Conservation (phyloP, 2,888 invertebrate genomes). For the Macrosiphum euphorbiae region DNA sequence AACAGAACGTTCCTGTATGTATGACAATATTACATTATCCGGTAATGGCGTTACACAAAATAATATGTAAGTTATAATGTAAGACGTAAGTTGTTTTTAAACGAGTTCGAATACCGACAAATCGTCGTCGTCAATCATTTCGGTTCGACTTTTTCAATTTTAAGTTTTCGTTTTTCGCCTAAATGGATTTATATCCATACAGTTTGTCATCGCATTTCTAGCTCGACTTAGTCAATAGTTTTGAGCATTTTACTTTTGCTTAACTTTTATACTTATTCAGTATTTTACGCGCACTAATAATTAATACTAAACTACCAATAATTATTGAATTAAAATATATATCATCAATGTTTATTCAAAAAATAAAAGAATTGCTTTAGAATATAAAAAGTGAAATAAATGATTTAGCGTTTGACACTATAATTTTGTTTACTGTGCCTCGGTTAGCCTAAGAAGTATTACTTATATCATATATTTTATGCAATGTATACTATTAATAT, state of each 20-base stretch:
- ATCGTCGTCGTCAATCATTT: not conserved
- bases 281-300: not conserved
- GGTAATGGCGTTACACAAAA: not conserved
- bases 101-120: not conserved
- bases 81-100: not conserved
- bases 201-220: not conserved
- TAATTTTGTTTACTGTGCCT: not conserved
- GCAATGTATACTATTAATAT: too few relatives aligned
- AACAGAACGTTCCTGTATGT: slow-evolving; percentile 81
- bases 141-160: not conserved
- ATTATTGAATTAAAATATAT: not conserved
- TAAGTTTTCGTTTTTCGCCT: not conserved
- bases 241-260: not conserved
- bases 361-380: not conserved
- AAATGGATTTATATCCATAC: not conserved
- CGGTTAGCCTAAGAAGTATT: too few relatives aligned
- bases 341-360: not conserved
- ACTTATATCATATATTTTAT: not conserved
- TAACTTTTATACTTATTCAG: not conserved
- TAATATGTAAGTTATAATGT: not conserved
- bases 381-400: too few relatives aligned
- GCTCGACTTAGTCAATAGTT: not conserved
- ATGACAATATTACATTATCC: not conserved
- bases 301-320: not conserved
- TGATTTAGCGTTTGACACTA: not conserved